phyloP scores from a whole-genome alignment of 1,140 invertebrate species.

The Scaptomyza hsui region DNA sequence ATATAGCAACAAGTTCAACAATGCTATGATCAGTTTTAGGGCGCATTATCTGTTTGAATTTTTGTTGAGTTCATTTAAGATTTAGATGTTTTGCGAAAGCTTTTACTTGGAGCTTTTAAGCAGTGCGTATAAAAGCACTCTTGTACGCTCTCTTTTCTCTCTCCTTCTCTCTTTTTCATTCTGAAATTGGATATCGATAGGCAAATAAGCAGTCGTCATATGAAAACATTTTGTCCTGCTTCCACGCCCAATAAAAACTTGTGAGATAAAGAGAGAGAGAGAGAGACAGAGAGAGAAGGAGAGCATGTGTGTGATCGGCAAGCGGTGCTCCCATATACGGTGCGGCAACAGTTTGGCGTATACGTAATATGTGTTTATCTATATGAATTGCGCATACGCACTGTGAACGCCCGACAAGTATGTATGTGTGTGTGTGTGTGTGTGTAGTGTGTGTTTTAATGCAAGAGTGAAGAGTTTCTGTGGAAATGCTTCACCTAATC shows the following conservation, averaged over 20 bases:
- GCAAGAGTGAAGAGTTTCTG: background rate
- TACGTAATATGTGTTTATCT: conserved; percentile 67
- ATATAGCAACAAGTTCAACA: background rate
- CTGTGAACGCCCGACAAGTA: conserved; percentile 24
- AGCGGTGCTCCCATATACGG: conserved; percentile 71
- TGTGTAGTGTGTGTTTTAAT: conserved; percentile 1
- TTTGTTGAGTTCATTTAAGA: background rate
- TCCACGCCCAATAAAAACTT: conserved; percentile 8
- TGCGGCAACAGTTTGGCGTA: conserved; percentile 59
- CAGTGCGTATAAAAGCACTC: background rate
- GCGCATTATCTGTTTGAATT: background rate
- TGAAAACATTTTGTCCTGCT: conserved; percentile 15
- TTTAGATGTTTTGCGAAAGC: conserved; percentile 7
- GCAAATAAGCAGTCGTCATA: background rate
- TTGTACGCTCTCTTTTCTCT: background rate
- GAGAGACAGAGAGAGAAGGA: background rate
- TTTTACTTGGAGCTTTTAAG: background rate
- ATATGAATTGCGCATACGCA: conserved; percentile 72
- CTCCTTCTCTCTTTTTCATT: conserved; percentile 5
- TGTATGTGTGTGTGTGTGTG: background rate
- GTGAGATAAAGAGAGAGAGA: conserved; percentile 4
- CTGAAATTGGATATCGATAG: conserved; percentile 69
- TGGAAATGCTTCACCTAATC: conserved; percentile 4
- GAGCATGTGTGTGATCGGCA: conserved; percentile 1
- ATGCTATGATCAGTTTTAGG: background rate